phyloP scores from a whole-genome alignment of 2,113 vertebrate genomes.

The Carassius carassius region DNA sequence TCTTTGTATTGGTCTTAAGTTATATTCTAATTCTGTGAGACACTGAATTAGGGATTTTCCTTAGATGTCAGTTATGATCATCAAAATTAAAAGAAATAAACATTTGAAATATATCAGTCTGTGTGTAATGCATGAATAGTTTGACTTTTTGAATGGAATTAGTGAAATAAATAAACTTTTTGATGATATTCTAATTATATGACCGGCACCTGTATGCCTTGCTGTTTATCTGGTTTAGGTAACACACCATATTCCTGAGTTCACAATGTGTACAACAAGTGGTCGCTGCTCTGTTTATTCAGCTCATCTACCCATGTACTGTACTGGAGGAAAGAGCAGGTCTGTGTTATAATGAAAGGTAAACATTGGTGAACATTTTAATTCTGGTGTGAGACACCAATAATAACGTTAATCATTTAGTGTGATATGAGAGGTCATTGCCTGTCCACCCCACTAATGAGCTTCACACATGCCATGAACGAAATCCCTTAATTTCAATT shows the following conservation, averaged over 20 bases:
- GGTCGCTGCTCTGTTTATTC: neutral
- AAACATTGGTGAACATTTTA: constrained; percentile 54
- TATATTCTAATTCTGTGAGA: too few relatives aligned
- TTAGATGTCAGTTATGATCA: too few relatives aligned
- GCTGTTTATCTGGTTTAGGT: neutral
- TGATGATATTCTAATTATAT: too few relatives aligned
- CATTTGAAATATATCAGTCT: too few relatives aligned
- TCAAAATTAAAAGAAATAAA: too few relatives aligned
- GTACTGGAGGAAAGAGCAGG: constrained; percentile 1
- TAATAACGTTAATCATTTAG: constrained; percentile 53
- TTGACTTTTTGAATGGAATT: too few relatives aligned
- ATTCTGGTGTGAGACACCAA: constrained; percentile 37
- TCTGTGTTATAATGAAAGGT: constrained; percentile 49
- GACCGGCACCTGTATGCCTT: neutral
- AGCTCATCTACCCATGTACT: neutral
- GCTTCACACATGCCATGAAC: constrained; percentile 39
- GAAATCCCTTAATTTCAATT: constrained; percentile 35
- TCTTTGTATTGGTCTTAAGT: too few relatives aligned
- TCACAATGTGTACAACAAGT: neutral
- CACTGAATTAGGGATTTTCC: too few relatives aligned
- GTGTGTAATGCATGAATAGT: too few relatives aligned
- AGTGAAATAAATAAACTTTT: too few relatives aligned
- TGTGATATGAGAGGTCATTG: constrained; percentile 52
- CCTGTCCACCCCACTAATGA: constrained; percentile 48
- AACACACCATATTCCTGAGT: neutral